Base-by-base conservation (phyloP, 2,113 vertebrate species). In the Chroicocephalus ridibundus region DNA sequence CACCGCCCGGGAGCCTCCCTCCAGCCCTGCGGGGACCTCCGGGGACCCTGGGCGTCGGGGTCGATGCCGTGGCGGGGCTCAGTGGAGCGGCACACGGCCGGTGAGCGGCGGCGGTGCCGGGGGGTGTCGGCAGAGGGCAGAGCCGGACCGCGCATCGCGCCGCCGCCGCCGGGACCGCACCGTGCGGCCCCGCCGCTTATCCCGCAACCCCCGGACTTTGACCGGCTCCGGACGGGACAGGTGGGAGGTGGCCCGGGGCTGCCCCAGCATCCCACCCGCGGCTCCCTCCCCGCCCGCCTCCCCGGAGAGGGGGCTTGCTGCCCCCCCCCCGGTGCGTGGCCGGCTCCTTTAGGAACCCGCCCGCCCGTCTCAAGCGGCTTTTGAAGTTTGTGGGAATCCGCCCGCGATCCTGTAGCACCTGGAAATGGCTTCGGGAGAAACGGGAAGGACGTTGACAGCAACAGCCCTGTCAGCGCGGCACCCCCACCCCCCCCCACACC, bases 71-170 rank as follows among this genome's bases (percentile, higher is more conserved):
- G 31, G 74, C n/a, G 27, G 46, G 29, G 40, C 34, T 31, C 42
- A n/a, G 44, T 15, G 55, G 36, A 40, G 51, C 29, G 15, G 42
- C n/a, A 18, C 5, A 2, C 10, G 31, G 58, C 32, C 55, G 52
- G 47, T 22, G 57, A n/a, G 42, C 49, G 10, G 65, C 51, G 55
- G 61, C 76, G 17, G 68, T 91, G 81, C 80, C 5, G 19, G 22
- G 49, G 34, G 26, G 24, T 57, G 69, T 72, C 93, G 68, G 91
- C 91, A 96, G 95, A 55, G 95, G 95, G 93, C 95, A 96, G 91
- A 89, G 72, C 85, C 51, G 68, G 38, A 47, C 78, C 54, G 74
- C 75, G 25, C 47, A 94, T 78, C 47, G 38, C 49, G 12, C 61
- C 8, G 32, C 51, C 24, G 52, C n/a, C 31, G 10, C 13, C 31